Conservation (phyloP, 2,797 vertebrate genomes). For the Ctenosaura bakeri region DNA sequence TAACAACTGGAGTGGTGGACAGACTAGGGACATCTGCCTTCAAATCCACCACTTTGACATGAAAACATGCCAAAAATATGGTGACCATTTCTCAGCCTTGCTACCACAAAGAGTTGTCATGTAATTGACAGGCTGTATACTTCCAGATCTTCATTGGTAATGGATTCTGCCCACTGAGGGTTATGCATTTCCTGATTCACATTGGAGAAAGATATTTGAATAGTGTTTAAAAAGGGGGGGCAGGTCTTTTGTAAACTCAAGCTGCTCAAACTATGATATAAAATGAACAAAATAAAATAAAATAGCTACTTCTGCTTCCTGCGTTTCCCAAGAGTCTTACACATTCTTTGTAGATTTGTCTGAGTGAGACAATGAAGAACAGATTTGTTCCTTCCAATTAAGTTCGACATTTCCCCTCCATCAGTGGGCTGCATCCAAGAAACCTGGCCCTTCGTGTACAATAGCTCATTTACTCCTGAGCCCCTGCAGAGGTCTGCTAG, state of each 20-base stretch:
- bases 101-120: neutral
- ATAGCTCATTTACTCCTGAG: constrained; percentile 47
- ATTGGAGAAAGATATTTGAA: constrained; percentile 8
- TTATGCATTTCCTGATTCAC: neutral
- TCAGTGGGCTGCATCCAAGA: constrained; percentile 28
- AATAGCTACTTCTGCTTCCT: constrained; percentile 19
- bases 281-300: neutral
- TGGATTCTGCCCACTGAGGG: no score
- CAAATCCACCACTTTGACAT: neutral
- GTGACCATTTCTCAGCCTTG: neutral
- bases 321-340: constrained; percentile 25
- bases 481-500: constrained; percentile 37
- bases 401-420: constrained; percentile 29
- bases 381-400: constrained; percentile 57
- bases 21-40: neutral
- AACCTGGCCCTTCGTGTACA: constrained; percentile 1
- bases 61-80: neutral
- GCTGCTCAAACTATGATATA: constrained; percentile 24
- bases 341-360: constrained; percentile 41
- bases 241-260: neutral
- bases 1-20: neutral
- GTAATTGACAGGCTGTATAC: neutral
- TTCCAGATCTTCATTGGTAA: neutral
- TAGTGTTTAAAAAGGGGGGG: neutral
- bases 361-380: constrained; percentile 54